Evolutionary conservation across 2,888 invertebrate genomes (phyloP), one percentile per base, ranked within the genome.

Genomic region (Eucera pruinosa): DNA sequence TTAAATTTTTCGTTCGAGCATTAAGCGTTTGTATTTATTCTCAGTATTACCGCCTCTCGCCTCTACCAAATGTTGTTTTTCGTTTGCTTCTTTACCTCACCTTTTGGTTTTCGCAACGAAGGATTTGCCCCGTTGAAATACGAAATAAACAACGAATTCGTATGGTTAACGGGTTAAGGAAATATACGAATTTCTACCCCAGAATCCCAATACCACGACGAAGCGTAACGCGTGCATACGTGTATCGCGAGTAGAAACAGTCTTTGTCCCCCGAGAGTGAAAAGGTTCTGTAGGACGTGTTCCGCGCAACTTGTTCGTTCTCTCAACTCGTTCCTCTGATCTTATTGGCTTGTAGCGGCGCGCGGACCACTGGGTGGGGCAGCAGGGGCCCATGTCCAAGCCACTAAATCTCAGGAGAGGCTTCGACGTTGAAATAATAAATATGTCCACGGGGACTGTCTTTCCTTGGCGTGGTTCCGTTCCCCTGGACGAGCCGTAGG

Each of bases 401-500:
- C 84, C 81, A 85, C 85, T 84, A 85, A 85, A 85, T 85, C 83
- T 85, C 73, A 33, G 58, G 55, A 81, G 84, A 84, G 79, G 71
- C 78, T 82, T 81, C 78, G 80, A 80, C 82, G 76, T 74, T 80
- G 78, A 85, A 82, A 82, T 85, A 85, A 85, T 85, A 85, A 85
- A 85, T 85, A 85, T 85, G 84, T 85, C 84, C 80, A 84, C 72
- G 72, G 73, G 58, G 72, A 71, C 68, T 78, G 76, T 80, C 80
- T 80, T 75, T 81, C 78, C 79, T 70, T 76, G 70, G 68, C 66
- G 62, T 54, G 74, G 65, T 52, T 78, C 80, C 67, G 57, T 60
- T 76, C 65, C 76, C 61, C 62, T 72, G 54, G 81, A 77, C 81
- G 68, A 81, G 67, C 23, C 71, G 71, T 55, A 75, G 55, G 71